These are phyloP conservation scores for Hesperophylax magnus DNA, from an alignment of 1,140 invertebrate genomes.

Conservation along the genomic window DNA sequence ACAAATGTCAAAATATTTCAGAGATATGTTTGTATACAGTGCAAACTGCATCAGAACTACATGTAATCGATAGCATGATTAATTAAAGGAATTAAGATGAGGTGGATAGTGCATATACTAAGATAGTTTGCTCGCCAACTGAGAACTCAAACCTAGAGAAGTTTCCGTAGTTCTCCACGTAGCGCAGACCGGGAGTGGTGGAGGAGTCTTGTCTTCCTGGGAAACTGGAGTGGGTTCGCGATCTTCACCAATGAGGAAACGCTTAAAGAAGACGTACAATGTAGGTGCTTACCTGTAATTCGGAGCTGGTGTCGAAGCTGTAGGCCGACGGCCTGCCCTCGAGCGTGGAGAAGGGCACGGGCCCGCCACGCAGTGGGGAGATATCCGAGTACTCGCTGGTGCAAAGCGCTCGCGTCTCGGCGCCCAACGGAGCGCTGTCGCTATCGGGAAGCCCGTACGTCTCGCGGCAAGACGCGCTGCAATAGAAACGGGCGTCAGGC, in stretches of 20 bases:
- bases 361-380: conserved; percentile 94
- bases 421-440: conserved; percentile 77
- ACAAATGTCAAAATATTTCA: no score
- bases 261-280: no score
- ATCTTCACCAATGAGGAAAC: no score
- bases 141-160: no score
- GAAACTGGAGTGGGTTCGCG: no score
- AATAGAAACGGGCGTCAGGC: conserved; percentile 1
- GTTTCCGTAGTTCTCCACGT: background rate
- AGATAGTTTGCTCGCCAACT: no score
- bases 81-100: no score
- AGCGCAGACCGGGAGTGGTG: background rate
- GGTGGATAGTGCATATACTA: no score
- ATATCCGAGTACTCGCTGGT: conserved; percentile 98
- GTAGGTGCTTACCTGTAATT: conserved; percentile 81
- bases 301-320: conserved; percentile 89
- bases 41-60: no score
- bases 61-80: no score
- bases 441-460: conserved; percentile 90
- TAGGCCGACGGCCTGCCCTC: conserved; percentile 94
- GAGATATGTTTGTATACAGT: no score
- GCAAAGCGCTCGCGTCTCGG: conserved; percentile 92
- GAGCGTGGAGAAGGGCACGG: conserved; percentile 95
- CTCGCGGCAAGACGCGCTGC: conserved; percentile 88
- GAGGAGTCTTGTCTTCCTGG: no score